Conservation (phyloP, 2,888 invertebrate genomes). For the Drepana falcataria region DNA sequence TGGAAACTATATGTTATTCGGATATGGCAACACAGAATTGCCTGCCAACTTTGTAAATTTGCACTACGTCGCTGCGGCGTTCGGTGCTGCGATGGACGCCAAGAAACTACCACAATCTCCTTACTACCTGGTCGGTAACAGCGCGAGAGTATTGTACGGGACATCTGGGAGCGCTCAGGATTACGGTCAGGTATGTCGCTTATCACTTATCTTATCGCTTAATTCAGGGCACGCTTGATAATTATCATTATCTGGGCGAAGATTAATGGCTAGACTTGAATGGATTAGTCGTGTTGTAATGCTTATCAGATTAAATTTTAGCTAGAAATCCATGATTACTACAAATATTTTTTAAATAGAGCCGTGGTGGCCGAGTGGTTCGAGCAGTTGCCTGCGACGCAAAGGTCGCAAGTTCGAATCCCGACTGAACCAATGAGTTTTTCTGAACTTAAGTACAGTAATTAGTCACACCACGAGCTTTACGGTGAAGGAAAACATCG, state of each 20-base stretch:
- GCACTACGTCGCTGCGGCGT: conserved; percentile 36
- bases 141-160: conserved; percentile 34
- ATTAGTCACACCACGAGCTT: too few species aligned
- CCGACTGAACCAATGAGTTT: too few species aligned
- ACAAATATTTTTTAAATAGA: too few species aligned
- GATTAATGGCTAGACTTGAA: too few species aligned
- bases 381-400: too few species aligned
- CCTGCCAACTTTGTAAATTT: conserved; percentile 30
- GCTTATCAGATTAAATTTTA: too few species aligned
- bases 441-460: too few species aligned
- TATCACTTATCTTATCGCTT: background rate
- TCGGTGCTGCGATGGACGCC: conserved; percentile 47
- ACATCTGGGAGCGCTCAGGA: conserved; percentile 50
- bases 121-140: conserved; percentile 47
- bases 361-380: too few species aligned
- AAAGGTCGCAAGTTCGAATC: too few species aligned
- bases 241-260: background rate
- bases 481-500: too few species aligned
- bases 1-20: conserved; percentile 81
- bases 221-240: background rate
- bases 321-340: too few species aligned
- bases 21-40: conserved; percentile 69
- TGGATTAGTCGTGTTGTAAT: too few species aligned
- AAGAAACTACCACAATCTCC: conserved; percentile 29
- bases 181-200: conserved; percentile 37